A percentile compares a stretch with the other conserved stretches of the same genome.
Conservation (phyloP, 2,888 invertebrate species). For the Cephus spinipes region DNA sequence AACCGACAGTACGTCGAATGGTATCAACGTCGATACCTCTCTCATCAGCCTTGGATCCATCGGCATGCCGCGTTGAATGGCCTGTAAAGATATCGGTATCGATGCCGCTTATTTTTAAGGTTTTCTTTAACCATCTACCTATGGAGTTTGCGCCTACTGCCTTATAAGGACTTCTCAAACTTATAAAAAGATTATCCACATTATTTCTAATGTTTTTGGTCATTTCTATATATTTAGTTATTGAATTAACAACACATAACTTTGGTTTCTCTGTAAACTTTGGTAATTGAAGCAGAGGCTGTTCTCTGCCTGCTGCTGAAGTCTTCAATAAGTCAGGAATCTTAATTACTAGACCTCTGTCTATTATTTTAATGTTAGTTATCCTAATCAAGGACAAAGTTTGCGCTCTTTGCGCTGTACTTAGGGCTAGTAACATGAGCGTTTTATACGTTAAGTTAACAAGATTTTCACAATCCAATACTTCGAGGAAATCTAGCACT, state of each 20-base stretch:
- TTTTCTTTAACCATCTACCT: slow-evolving; percentile 12
- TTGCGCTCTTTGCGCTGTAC: slow-evolving; percentile 22
- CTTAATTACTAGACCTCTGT: slow-evolving; percentile 15
- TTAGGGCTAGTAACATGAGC: too few relatives aligned
- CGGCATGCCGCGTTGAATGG: slow-evolving; percentile 15
- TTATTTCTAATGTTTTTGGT: slow-evolving; percentile 7
- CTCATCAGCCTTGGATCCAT: background rate
- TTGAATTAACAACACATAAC: slow-evolving; percentile 10
- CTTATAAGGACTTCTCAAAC: slow-evolving; percentile 8
- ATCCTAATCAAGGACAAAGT: slow-evolving; percentile 17
- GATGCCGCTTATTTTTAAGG: background rate
- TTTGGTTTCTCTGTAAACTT: slow-evolving; percentile 5
- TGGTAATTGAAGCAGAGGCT: slow-evolving; percentile 14
- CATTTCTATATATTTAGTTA: slow-evolving; percentile 8
- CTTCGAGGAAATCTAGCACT: background rate
- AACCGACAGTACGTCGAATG: background rate
- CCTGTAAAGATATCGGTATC: slow-evolving; percentile 8
- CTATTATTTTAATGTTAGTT: slow-evolving; percentile 15
- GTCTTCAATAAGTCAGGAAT: slow-evolving; percentile 19
- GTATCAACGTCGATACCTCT: slow-evolving; percentile 8
- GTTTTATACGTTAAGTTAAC: too few relatives aligned
- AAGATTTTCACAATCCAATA: too few relatives aligned
- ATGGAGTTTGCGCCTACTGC: background rate
- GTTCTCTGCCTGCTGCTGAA: slow-evolving; percentile 1
- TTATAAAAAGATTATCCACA: slow-evolving; percentile 4